Base-by-base conservation (phyloP, 2,888 invertebrate genomes). In the Tubulanus polymorphus region DNA sequence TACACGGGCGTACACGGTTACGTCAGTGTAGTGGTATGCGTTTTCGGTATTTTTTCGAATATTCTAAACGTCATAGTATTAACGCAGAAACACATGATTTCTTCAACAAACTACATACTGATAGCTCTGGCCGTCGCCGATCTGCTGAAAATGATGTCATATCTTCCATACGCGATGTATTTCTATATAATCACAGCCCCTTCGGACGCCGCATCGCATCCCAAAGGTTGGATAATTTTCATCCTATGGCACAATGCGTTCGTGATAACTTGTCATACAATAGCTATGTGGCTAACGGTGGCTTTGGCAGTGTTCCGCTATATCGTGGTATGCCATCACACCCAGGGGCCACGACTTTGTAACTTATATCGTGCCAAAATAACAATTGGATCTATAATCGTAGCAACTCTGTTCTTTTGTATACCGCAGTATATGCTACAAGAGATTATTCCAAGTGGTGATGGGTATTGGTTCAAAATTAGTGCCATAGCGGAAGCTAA, bases 241-340 rank as follows among this genome's bases (percentile, higher is more conserved):
- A 68, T 75, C 41, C 54, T 70, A 27, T 63, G 74, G 46, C 71
- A 75, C 63, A 74, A 70, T 55, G 64, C 71, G 45, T 75, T 75
- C 56, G 72, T 74, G 52, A 74, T 77, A 45, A 76, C 75, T 1
- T 71, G 71, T 54, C 91, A 91, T 79, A 93, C 93, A 12, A 90
- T 93, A 66, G 91, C 93, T 1, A 94, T 93, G 71, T 93, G 91
- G 86, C 81, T 95, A 65, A 95, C 95, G 0, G 89, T 95, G 1
- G 89, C 91, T 0, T 80, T 96, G 63, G 95, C 95, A 0, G 88
- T 95, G 8, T 95, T 94, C 91, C 84, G 95, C 3, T 94, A 91
- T 75, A 76, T 80, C 20, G 80, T 80, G 55, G 80, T 81, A 51
- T 76, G 76, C 60, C 73, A 73, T 55, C 76, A 75, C 56, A 68